Conservation (phyloP, 1,140 invertebrate genomes). For the Pseudachorutes palmiensis region DNA sequence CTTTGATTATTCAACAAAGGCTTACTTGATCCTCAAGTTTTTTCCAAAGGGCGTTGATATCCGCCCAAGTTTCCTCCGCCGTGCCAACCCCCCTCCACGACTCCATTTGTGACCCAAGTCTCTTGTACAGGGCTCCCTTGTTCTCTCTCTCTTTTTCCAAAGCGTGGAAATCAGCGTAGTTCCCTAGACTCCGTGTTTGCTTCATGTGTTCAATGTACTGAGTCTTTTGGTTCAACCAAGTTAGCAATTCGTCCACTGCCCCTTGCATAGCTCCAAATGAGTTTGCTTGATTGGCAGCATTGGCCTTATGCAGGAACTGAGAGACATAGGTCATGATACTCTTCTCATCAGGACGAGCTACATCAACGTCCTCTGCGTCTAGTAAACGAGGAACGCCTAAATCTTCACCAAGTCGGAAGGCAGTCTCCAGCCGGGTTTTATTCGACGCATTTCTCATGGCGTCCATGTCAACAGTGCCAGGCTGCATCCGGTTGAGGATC, state of each 20-base stretch:
- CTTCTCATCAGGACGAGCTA: conserved; percentile 92
- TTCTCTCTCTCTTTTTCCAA: conserved; percentile 62
- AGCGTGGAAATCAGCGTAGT: conserved; percentile 58
- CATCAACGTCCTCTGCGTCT: conserved; percentile 95
- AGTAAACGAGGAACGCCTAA: conserved; percentile 85
- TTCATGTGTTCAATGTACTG: conserved; percentile 59
- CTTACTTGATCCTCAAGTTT: conserved; percentile 60
- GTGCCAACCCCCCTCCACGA: conserved; percentile 68
- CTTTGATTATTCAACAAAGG: no score
- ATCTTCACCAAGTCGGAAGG: conserved; percentile 84
- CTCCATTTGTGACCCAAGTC: conserved; percentile 64
- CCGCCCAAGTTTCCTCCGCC: conserved; percentile 67
- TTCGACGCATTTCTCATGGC: conserved; percentile 69
- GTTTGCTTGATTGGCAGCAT: conserved; percentile 63
- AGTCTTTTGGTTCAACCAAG: conserved; percentile 70
- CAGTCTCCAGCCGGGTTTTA: conserved; percentile 74
- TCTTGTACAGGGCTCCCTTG: conserved; percentile 58
- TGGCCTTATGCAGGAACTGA: conserved; percentile 93
- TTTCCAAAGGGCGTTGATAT: conserved; percentile 65
- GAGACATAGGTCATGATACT: conserved; percentile 99
- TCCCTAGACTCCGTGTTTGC: conserved; percentile 54
- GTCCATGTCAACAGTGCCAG: conserved; percentile 80
- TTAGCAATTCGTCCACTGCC: conserved; percentile 67
- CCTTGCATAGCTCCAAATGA: conserved; percentile 65
- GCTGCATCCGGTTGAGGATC: conserved; percentile 89